Evolutionary conservation across 2,888 invertebrate genomes (phyloP).

Genomic region (Carabus problematicus): DNA sequence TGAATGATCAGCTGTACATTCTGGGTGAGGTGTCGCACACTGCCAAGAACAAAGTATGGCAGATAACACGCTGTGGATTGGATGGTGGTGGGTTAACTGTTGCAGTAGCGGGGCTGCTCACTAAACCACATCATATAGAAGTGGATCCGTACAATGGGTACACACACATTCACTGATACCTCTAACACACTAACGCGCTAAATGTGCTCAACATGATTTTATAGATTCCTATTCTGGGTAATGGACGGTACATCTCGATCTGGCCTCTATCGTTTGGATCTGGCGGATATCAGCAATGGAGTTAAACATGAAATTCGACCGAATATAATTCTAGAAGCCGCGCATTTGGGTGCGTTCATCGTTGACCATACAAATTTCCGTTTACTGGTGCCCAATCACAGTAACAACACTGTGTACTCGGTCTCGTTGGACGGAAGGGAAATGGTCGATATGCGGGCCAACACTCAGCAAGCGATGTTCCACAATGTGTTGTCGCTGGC

Average conservation of each 20-base stretch:
- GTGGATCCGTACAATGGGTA: slow-evolving; percentile 93
- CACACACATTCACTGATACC: not conserved
- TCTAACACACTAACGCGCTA: not conserved
- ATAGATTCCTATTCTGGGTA: slow-evolving; percentile 82
- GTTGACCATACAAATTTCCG: slow-evolving; percentile 84
- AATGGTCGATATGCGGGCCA: slow-evolving; percentile 73
- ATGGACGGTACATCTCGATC: slow-evolving; percentile 64
- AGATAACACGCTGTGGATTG: slow-evolving; percentile 78
- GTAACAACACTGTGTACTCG: slow-evolving; percentile 78
- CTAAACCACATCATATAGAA: slow-evolving; percentile 80
- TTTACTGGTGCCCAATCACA: slow-evolving; percentile 76
- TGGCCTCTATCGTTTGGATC: slow-evolving; percentile 78
- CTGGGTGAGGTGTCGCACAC: slow-evolving; percentile 73
- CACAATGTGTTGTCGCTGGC: slow-evolving; percentile 77
- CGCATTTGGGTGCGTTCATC: slow-evolving; percentile 79
- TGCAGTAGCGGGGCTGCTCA: slow-evolving; percentile 73
- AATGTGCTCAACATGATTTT: slow-evolving; percentile 18
- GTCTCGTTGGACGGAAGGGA: slow-evolving; percentile 86
- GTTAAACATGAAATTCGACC: slow-evolving; percentile 73
- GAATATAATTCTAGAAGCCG: slow-evolving; percentile 69
- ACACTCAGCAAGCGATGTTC: slow-evolving; percentile 79
- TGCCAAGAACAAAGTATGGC: slow-evolving; percentile 65
- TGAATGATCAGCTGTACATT: slow-evolving; percentile 84
- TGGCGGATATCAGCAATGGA: slow-evolving; percentile 78
- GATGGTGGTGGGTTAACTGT: slow-evolving; percentile 75